These are phyloP conservation scores for Trididemnum nubilum DNA, from an alignment of 23 tunicate species.

Conservation along the genomic window DNA sequence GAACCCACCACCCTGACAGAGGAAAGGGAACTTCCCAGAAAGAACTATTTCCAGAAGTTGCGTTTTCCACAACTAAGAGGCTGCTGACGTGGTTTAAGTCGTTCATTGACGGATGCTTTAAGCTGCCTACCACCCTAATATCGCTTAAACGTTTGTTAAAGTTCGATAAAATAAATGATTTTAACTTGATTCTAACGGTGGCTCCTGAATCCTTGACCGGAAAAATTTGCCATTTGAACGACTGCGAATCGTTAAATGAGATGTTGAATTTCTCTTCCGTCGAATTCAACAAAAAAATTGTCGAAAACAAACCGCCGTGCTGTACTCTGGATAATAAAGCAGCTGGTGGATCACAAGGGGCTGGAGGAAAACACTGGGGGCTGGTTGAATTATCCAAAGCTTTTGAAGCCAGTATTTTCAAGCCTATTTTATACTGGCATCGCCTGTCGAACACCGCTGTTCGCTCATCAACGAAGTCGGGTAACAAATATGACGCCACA, in stretches of 20 bases:
- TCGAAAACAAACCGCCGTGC: not conserved
- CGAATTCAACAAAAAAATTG: not conserved
- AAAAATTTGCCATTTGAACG: not conserved
- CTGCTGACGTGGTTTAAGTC: not conserved
- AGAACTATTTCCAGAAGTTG: not conserved
- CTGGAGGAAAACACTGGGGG: not conserved
- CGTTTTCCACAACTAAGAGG: not conserved
- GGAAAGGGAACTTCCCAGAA: not conserved
- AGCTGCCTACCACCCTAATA: not conserved
- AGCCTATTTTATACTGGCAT: not conserved
- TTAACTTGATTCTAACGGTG: not conserved
- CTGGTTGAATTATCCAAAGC: not conserved
- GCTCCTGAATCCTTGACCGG: not conserved
- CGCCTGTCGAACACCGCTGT: not conserved
- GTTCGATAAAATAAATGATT: not conserved
- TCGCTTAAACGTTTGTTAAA: not conserved
- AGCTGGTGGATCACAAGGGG: not conserved
- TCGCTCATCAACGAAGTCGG: not conserved
- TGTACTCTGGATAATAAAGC: not conserved
- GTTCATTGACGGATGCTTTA: not conserved
- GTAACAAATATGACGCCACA: not conserved
- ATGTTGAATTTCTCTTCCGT: not conserved
- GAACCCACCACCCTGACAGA: not conserved
- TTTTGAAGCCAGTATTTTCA: not conserved
- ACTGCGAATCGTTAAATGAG: not conserved